Conservation (phyloP, 2,888 invertebrate genomes). For the Hypena proboscidalis region DNA sequence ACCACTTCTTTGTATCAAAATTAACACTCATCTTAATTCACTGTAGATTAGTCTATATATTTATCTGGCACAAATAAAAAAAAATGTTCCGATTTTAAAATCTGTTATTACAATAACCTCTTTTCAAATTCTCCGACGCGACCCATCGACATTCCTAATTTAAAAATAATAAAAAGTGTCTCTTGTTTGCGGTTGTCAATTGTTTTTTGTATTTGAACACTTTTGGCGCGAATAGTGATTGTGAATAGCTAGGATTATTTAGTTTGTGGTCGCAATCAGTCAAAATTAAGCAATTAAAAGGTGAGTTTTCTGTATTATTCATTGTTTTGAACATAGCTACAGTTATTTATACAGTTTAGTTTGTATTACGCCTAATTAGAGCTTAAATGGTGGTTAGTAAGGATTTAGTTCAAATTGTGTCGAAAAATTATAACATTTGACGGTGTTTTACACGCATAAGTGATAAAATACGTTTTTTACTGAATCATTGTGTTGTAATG, state of each 20-base stretch:
- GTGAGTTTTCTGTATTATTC: constrained; percentile 60
- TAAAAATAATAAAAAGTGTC: constrained; percentile 19
- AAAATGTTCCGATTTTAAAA: too few species aligned
- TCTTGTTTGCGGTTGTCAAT: constrained; percentile 1
- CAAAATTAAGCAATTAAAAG: constrained; percentile 74
- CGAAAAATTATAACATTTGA: too few species aligned
- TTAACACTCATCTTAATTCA: constrained; percentile 16
- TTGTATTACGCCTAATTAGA: not conserved
- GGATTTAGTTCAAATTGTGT: too few species aligned
- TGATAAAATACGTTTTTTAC: too few species aligned
- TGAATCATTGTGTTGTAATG: too few species aligned
- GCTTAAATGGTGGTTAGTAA: too few species aligned
- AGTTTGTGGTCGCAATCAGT: constrained; percentile 31
- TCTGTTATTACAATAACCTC: too few species aligned
- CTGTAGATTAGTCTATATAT: too few species aligned
- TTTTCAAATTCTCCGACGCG: constrained; percentile 17
- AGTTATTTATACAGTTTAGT: not conserved
- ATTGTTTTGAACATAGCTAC: too few species aligned
- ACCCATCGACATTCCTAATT: constrained; percentile 21
- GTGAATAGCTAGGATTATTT: constrained; percentile 11
- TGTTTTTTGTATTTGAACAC: constrained; percentile 1
- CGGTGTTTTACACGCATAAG: too few species aligned
- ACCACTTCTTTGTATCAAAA: constrained; percentile 33
- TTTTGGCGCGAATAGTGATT: constrained; percentile 6
- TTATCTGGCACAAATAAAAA: too few species aligned